Evolutionary conservation across 2,888 invertebrate species (phyloP).

Genomic region (Alentia gelatinosa): DNA sequence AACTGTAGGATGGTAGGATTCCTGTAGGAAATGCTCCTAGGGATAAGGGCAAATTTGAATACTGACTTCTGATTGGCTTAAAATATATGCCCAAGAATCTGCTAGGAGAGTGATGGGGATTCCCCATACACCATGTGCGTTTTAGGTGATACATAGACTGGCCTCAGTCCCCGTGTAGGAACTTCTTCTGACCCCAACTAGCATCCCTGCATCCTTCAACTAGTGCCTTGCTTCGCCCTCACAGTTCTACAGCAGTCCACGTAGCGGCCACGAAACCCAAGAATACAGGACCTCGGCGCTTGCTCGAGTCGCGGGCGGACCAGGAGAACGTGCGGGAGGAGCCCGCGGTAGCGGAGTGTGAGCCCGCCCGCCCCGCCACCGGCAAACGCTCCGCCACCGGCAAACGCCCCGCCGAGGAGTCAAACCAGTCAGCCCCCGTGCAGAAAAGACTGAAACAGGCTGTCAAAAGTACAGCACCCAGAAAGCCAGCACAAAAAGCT

Average conservation of each 20-base stretch:
- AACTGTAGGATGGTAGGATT: no score
- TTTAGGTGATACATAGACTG: no score
- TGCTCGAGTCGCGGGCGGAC: neutral
- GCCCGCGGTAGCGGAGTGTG: neutral
- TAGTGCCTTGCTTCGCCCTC: neutral
- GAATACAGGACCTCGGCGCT: neutral
- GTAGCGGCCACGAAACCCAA: neutral
- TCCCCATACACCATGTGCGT: no score
- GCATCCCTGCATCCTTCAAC: no score
- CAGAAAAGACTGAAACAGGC: slow-evolving; percentile 1
- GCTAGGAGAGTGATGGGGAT: no score
- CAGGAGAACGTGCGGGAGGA: neutral
- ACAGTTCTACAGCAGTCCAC: neutral
- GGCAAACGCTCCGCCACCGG: neutral
- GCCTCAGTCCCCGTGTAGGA: no score
- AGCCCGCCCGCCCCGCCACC: neutral
- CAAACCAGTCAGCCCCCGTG: neutral
- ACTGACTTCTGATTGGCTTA: no score
- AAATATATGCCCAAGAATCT: no score
- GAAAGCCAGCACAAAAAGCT: neutral
- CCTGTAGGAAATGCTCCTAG: no score
- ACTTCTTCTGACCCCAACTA: no score
- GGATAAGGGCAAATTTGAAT: no score
- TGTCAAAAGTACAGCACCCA: neutral
- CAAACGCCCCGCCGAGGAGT: neutral